Conservation (phyloP, 2,113 vertebrate genomes). For the Panurus biarmicus region DNA sequence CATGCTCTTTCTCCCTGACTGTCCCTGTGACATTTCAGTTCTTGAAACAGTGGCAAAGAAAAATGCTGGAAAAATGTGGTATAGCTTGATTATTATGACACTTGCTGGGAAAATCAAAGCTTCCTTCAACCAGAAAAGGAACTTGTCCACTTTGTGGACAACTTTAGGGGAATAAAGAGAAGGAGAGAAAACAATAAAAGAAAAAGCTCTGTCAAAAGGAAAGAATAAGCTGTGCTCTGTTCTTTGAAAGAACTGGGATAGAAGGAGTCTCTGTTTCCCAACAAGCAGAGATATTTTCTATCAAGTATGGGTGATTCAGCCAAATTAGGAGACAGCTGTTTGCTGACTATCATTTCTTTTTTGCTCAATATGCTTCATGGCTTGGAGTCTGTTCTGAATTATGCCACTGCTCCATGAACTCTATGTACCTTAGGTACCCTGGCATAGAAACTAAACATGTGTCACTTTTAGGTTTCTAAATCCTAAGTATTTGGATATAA, state of each 20-base stretch:
- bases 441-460: not conserved
- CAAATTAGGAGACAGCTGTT: not conserved
- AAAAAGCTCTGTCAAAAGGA: not conserved
- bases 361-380: not conserved
- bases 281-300: not conserved
- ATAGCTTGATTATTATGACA: not conserved
- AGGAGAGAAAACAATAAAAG: not conserved
- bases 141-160: not conserved
- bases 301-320: not conserved
- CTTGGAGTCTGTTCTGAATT: not conserved
- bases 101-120: not conserved
- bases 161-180: not conserved
- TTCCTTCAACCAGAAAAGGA: not conserved
- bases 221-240: not conserved
- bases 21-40: not conserved
- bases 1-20: not conserved
- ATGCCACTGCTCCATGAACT: not conserved
- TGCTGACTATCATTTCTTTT: not conserved
- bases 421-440: not conserved
- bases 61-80: not conserved
- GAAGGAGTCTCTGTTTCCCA: not conserved
- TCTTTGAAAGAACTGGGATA: not conserved
- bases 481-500: not conserved
- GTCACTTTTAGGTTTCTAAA: not conserved
- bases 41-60: not conserved